These are phyloP conservation scores for Acanthococcus lagerstroemiae DNA, from an alignment of 2,888 invertebrate species.

Conservation along the genomic window DNA sequence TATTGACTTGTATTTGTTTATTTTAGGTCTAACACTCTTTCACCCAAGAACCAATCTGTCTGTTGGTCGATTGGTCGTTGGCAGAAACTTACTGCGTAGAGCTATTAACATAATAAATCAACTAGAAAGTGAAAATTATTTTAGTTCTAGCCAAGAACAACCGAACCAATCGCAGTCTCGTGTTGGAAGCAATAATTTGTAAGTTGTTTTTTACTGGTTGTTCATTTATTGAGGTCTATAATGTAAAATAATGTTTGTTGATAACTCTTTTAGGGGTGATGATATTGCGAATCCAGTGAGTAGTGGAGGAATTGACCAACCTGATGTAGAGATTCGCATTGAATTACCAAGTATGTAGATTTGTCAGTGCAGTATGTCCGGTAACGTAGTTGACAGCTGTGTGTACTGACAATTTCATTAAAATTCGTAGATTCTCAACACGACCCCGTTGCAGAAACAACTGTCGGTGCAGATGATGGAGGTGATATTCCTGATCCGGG, in stretches of 20 bases:
- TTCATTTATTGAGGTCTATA: background rate
- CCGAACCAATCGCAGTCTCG: background rate
- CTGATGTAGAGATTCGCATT: slow-evolving; percentile 21
- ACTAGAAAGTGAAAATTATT: slow-evolving; percentile 40
- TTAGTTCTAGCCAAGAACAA: slow-evolving; percentile 4
- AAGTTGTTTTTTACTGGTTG: background rate
- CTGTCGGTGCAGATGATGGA: background rate
- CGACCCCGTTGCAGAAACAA: slow-evolving; percentile 5
- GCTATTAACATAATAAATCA: slow-evolving; percentile 44
- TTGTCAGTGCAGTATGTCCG: background rate
- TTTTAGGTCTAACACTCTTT: slow-evolving; percentile 7
- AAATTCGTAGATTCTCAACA: slow-evolving; percentile 8
- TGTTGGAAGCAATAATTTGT: slow-evolving; percentile 9
- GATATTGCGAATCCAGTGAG: slow-evolving; percentile 1
- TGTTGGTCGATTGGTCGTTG: slow-evolving; percentile 42
- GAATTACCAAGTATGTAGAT: slow-evolving; percentile 22
- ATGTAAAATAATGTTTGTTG: background rate
- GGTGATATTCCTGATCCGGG: background rate
- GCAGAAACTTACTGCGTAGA: slow-evolving; percentile 43
- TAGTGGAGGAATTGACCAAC: slow-evolving; percentile 1
- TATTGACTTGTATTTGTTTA: background rate
- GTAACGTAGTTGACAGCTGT: background rate
- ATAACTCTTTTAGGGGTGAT: slow-evolving; percentile 3
- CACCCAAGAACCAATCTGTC: slow-evolving; percentile 25
- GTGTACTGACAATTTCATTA: background rate